Evolutionary conservation across 2,888 invertebrate species (phyloP), one percentile per base, ranked within the genome.

Genomic region (Aleiodes testaceus): DNA sequence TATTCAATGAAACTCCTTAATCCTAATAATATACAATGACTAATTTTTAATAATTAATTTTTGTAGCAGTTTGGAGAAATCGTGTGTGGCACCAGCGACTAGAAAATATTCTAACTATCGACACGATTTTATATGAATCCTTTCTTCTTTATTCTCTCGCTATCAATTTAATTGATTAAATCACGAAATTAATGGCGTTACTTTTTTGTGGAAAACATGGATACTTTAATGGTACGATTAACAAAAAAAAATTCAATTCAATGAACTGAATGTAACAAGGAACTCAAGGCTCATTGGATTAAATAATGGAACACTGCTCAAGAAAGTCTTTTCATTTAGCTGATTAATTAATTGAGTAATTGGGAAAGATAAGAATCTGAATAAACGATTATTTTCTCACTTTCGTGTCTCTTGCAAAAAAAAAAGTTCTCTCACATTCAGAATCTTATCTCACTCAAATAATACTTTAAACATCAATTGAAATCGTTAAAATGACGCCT

Each of bases 111-210:
- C 44, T 45, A 59, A 71, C 45, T 52, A 44, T 69, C 44, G 14
- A 65, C 64, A 69, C 49, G 47, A 73, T 70, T 70, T 68, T 65
- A 70, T 59, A 68, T 68, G 68, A 67, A 66, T 66, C 53, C 53
- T 18, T 49, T 70, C 47, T 44, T 16, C 42, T 45, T 53, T 30
- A n/a, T n/a, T 22, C 66, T 70, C 20, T 72, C 45, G 22, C 52
- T 50, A 64, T 66, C 30, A 63, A 69, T 55, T 49, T 59, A 70
- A 72, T 70, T 64, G 12, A 45, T 69, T 66, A 73, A 22, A 70
- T 26, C 2, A 30, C 5, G 9, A 55, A 30, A 20, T 22, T 22
- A 55, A 16, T 50, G 16, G 7, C 18, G 20, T 20, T 50, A 16
- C 9, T 20, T 36, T 36, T 36, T 50, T 3, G 49, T n/a, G 50